Base-by-base conservation (phyloP, 2,797 vertebrate genomes). In the Hozukius guyotensis region DNA sequence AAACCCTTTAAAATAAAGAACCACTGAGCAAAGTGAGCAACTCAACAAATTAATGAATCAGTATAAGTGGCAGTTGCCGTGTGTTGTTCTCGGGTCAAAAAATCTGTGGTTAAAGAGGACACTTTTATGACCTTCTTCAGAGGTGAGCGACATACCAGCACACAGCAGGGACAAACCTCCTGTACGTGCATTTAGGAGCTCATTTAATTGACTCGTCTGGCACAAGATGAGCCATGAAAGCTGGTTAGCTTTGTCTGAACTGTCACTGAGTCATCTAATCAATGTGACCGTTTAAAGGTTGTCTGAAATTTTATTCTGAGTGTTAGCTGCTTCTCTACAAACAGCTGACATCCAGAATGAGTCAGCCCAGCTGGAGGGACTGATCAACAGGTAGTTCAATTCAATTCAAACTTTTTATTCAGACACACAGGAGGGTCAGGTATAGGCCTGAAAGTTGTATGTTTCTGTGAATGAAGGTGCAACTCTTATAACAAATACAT, bases 181-280 rank as follows among this genome's bases (percentile, higher is more conserved):
- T 20, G 25, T 3, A 11, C 2, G 9, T 4, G 55, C 8, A 29
- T 3, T 12, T 34, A 16, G 20, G 53, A 7, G 12, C 46, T 49
- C 29, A 5, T 29, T 52, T 20, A 31, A 60, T 53, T 25, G 79
- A 72, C 38, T 61, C n/a, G 11, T 3, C 22, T 13, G 24, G 55
- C 27, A 31, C 29, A 74, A 29, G 42, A 84, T 55, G 4, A 56
- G 42, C 61, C 34, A 8, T 49, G 49, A 57, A 59, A 53, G 67
- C 59, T 31, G 42, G 13, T 73, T n/a, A 29, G 68, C 53, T 31
- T 69, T 10, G 22, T 65, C 69, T 64, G 24, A 61, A 61, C 32
- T 25, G 69, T 70, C 59, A 55, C 22, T 42, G 55, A 72, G 72
- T 77, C 80, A 42, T 71, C 42, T 66, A 52, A 83, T 86, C 36